A percentile compares a stretch with the other conserved stretches of the same genome.
Conservation (phyloP, 2,797 vertebrate genomes). For the Argentina silus region DNA sequence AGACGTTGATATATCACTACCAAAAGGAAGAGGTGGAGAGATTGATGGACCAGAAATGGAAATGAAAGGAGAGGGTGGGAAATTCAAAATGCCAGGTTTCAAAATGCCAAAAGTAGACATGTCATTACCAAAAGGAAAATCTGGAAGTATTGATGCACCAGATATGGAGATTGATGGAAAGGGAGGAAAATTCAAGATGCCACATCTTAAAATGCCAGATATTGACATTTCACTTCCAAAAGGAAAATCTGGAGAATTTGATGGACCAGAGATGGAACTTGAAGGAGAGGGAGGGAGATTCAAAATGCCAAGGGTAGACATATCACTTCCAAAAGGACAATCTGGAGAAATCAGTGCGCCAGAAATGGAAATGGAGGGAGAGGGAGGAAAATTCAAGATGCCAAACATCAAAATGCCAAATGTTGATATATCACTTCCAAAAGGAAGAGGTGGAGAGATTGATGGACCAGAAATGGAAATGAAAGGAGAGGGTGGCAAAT, state of each 20-base stretch:
- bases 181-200: conserved; percentile 45
- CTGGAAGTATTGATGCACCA: conserved; percentile 34
- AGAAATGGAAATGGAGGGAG: conserved; percentile 11
- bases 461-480: conserved; percentile 12
- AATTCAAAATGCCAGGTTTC: conserved; percentile 30
- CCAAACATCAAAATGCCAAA: conserved; percentile 61
- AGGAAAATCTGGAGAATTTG: conserved; percentile 20
- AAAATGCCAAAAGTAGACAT: conserved; percentile 64
- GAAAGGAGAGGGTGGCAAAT: conserved; percentile 6
- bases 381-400: conserved; percentile 22
- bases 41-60: conserved; percentile 33
- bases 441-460: conserved; percentile 44
- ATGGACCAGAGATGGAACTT: conserved; percentile 23
- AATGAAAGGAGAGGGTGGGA: conserved; percentile 15
- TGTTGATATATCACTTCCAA: conserved; percentile 63
- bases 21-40: conserved; percentile 50
- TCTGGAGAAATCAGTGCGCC: not conserved
- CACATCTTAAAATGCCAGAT: conserved; percentile 64
- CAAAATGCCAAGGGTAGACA: conserved; percentile 42
- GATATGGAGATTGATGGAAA: conserved; percentile 23
- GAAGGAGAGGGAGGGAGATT: conserved; percentile 36
- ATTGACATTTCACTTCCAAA: conserved; percentile 48
- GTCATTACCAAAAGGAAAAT: conserved; percentile 52
- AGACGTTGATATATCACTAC: conserved; percentile 53
- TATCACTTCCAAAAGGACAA: conserved; percentile 30